These are phyloP conservation scores for Scaptomyza pallida DNA, from an alignment of 1,140 invertebrate genomes.

Conservation along the genomic window DNA sequence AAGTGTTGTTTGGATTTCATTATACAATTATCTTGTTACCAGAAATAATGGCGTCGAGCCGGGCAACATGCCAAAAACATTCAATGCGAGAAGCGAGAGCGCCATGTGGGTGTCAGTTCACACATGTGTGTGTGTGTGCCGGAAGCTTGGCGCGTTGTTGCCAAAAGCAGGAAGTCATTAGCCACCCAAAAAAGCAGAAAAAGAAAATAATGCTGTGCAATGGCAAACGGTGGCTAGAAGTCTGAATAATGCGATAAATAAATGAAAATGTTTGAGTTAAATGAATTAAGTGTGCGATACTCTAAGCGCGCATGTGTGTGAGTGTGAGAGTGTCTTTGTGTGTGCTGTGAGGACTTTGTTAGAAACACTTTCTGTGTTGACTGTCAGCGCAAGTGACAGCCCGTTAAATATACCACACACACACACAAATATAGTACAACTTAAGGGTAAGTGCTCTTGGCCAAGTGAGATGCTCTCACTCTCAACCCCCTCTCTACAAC, in stretches of 20 bases:
- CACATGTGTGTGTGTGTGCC: constrained; percentile 34
- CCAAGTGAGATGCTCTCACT: constrained; percentile 20
- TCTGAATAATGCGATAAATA: constrained; percentile 77
- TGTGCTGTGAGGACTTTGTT: constrained; percentile 53
- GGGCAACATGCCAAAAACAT: constrained; percentile 82
- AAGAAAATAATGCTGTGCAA: constrained; percentile 45
- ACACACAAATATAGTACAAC: constrained; percentile 30
- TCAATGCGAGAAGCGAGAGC: constrained; percentile 59
- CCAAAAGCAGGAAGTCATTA: constrained; percentile 80
- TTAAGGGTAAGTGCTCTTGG: constrained; percentile 35
- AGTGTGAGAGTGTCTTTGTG: too few species aligned
- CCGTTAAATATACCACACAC: constrained; percentile 53
- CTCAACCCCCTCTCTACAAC: too few species aligned
- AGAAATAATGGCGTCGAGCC: constrained; percentile 81
- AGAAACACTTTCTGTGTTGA: constrained; percentile 78
- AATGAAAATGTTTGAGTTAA: constrained; percentile 82
- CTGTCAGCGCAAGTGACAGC: constrained; percentile 71
- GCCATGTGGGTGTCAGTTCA: constrained; percentile 52
- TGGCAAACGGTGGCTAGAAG: constrained; percentile 29
- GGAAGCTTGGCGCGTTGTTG: constrained; percentile 72
- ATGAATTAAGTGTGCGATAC: constrained; percentile 80
- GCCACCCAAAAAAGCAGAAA: constrained; percentile 32
- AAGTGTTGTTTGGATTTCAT: constrained; percentile 83
- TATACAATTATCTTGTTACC: constrained; percentile 83
- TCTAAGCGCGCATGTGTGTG: constrained; percentile 23